Base-by-base conservation (phyloP, 1,140 invertebrate species). In the Drosophila bifasciata region DNA sequence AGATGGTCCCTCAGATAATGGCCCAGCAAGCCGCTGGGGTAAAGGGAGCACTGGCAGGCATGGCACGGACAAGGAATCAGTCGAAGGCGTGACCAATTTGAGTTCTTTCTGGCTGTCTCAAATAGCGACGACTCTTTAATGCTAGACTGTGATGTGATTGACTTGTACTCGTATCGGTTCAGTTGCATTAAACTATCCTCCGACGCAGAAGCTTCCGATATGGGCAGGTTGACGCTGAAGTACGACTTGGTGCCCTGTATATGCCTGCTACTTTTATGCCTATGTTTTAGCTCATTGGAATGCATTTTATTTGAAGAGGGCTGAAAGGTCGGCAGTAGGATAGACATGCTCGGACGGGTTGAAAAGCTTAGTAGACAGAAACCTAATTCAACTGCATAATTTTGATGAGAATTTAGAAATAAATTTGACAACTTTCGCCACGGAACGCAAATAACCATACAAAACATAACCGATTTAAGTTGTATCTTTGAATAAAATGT, bases 1-100 rank as follows among this genome's bases (percentile, higher is more conserved):
- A 74, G 19, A 21, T 81, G 79, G 2, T 45, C 55, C 13, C 11
- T 74, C 7, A 83, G 11, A 43, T 75, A 83, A n/a, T 83, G 79
- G 0, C 69, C 25, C 23, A 83, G 32, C 43, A 67, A 46, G 3
- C 19, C 41, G n/a, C 61, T 60, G 1, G 79, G 58, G 13, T 84
- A 69, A 15, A 83, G 3, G 0, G 44, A 23, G 15, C 40, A 61
- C 1, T n/a, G 9, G 32, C 79, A 83, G 15, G 56, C 69, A 5
- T 74, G 25, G 21, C 71, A 60, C 0, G 79, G 79, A 23, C 79
- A 83, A 15, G 16, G 0, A 8, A 84, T 49, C 39, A 70, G 39
- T 13, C 51, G 61, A 5, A 78, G 13, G 0, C 56, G 56, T 7
- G 56, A 55, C 69, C 79, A 83, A 15, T 52, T 51, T 0, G 79